Evolutionary conservation across 2,113 vertebrate genomes (phyloP).

Genomic region (Heloderma charlesbogerti): DNA sequence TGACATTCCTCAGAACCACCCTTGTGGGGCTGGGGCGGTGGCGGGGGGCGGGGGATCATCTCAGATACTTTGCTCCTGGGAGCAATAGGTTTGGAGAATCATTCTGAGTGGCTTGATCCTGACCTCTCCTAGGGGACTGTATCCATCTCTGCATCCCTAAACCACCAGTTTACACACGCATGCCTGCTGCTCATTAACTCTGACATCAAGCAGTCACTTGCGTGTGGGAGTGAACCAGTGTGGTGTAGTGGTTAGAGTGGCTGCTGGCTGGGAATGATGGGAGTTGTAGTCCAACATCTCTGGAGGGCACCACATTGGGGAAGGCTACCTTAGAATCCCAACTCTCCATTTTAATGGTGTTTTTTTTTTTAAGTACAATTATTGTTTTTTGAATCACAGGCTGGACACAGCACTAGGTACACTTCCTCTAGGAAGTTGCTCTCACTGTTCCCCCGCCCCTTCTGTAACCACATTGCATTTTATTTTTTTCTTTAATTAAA

Average conservation of each 20-base stretch:
- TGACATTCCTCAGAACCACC: conserved; percentile 61
- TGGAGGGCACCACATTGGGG: too few species aligned
- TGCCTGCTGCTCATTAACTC: not conserved
- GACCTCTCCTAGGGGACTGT: not conserved
- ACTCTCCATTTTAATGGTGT: too few species aligned
- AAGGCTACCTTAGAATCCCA: too few species aligned
- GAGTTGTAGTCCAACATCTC: too few species aligned
- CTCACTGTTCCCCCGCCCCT: conserved; percentile 59
- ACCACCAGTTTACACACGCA: not conserved
- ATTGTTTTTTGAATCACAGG: not conserved
- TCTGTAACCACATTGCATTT: conserved; percentile 65
- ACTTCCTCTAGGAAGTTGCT: conserved; percentile 40
- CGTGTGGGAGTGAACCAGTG: not conserved
- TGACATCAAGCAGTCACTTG: not conserved
- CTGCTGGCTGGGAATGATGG: too few species aligned
- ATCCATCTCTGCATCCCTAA: not conserved
- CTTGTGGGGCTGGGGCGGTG: not conserved
- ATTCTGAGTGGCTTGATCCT: not conserved
- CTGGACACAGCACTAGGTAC: not conserved
- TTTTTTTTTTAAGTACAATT: too few species aligned
- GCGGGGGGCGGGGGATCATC: too few species aligned
- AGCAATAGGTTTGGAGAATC: not conserved
- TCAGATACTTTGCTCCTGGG: not conserved
- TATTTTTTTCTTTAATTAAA: conserved; percentile 71
- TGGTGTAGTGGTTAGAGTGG: too few species aligned